Conservation (phyloP, 2,888 invertebrate genomes). For the Lamellibrachia columna region DNA sequence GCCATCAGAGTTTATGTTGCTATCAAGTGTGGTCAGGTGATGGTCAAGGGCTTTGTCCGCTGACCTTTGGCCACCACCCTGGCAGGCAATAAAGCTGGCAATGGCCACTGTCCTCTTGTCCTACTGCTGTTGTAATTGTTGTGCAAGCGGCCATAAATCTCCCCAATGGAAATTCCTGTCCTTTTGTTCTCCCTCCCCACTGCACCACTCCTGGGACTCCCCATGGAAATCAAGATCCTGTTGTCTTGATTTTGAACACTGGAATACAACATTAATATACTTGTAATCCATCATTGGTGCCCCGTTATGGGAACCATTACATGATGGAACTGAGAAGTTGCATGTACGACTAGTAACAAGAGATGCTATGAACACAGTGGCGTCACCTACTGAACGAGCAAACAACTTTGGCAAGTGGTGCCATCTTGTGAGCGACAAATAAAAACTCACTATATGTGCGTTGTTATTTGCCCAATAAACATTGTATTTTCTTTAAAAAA, state of each 20-base stretch:
- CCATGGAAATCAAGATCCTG: neutral
- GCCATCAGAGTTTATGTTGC: neutral
- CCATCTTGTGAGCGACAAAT: neutral
- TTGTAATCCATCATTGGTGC: neutral
- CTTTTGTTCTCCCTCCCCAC: neutral
- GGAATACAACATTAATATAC: neutral
- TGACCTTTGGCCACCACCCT: constrained; percentile 14
- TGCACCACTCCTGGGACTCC: neutral
- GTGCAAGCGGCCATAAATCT: constrained; percentile 10
- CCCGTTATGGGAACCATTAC: neutral
- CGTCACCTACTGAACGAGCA: neutral
- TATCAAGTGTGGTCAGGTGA: neutral
- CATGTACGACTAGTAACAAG: neutral
- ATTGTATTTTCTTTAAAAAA: neutral
- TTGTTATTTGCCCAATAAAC: too few relatives aligned
- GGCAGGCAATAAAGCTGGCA: neutral
- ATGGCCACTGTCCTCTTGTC: neutral
- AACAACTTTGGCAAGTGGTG: neutral
- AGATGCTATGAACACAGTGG: neutral
- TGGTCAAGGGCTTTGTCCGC: neutral
- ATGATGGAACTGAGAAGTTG: neutral
- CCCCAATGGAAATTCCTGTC: neutral
- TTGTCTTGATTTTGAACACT: neutral
- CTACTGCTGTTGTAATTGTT: neutral
- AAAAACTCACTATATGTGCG: neutral